Conservation (phyloP, 2,797 vertebrate genomes). For the Stomatorhinus walkeri region DNA sequence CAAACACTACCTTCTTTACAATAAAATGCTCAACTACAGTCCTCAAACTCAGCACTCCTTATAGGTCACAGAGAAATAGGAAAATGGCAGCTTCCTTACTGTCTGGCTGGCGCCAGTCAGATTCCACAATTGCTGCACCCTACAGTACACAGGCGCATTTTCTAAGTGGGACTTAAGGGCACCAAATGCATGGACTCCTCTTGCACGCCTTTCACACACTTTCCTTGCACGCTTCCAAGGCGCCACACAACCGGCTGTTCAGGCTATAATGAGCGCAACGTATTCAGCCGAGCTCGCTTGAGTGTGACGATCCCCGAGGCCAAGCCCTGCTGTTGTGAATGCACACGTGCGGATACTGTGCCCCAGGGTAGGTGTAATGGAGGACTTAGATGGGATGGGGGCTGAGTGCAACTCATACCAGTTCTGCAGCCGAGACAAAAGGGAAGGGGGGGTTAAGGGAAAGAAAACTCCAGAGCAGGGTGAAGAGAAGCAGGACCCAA, state of each 20-base stretch:
- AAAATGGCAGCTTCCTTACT: background rate
- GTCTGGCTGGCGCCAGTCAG: background rate
- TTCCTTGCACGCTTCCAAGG: background rate
- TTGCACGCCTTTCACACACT: background rate
- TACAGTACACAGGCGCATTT: background rate
- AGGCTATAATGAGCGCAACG: background rate
- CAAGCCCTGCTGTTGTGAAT: background rate
- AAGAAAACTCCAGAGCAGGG: background rate
- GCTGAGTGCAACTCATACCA: constrained; percentile 41
- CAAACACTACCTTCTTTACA: background rate
- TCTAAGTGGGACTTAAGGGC: background rate
- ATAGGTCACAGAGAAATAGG: background rate
- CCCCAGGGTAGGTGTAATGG: background rate
- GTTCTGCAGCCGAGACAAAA: constrained; percentile 43
- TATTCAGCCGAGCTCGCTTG: background rate
- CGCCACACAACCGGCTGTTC: constrained; percentile 1
- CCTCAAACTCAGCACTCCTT: background rate
- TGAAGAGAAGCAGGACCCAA: background rate
- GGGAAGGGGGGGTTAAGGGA: constrained; percentile 20
- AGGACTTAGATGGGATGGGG: background rate
- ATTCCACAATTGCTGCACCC: background rate
- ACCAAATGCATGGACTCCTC: background rate
- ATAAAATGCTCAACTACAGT: background rate
- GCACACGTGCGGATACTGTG: background rate
- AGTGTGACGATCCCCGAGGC: background rate